Evolutionary conservation across 30 jellyfish, hydroid and myxozoan genomes (phyloP).

Genomic region (Haliclystus octoradiatus): DNA sequence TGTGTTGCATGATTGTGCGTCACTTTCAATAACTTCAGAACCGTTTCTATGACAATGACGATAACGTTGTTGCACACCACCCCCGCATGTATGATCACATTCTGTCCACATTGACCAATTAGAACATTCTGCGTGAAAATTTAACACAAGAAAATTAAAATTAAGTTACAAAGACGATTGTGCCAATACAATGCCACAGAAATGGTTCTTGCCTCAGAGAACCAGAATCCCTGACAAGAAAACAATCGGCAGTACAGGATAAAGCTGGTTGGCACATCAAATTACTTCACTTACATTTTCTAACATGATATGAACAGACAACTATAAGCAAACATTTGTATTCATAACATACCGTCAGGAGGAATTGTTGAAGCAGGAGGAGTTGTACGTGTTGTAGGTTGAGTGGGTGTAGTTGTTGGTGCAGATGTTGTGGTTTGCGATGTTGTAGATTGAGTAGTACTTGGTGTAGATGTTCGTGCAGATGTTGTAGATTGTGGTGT

Average conservation of each 20-base stretch:
- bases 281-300: too few relatives aligned
- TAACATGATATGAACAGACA: background rate
- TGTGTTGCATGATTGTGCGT: conserved; percentile 61
- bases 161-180: too few relatives aligned
- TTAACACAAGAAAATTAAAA: too few relatives aligned
- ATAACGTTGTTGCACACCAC: conserved; percentile 73
- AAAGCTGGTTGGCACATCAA: background rate
- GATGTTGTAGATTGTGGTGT: conserved; percentile 7
- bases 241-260: too few relatives aligned
- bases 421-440: background rate
- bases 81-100: conserved; percentile 71
- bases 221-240: too few relatives aligned
- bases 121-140: conserved; percentile 68
- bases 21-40: conserved; percentile 42
- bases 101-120: conserved; percentile 74
- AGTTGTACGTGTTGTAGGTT: background rate
- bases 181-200: too few relatives aligned
- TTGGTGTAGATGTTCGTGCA: conserved; percentile 3
- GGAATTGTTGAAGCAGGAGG: background rate
- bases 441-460: conserved; percentile 7
- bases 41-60: conserved; percentile 60
- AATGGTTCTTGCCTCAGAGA: too few relatives aligned
- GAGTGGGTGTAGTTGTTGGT: background rate
- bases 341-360: background rate
- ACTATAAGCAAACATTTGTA: too few relatives aligned